Base-by-base conservation (phyloP, 1,140 invertebrate species). In the Phymastichus coffea region DNA sequence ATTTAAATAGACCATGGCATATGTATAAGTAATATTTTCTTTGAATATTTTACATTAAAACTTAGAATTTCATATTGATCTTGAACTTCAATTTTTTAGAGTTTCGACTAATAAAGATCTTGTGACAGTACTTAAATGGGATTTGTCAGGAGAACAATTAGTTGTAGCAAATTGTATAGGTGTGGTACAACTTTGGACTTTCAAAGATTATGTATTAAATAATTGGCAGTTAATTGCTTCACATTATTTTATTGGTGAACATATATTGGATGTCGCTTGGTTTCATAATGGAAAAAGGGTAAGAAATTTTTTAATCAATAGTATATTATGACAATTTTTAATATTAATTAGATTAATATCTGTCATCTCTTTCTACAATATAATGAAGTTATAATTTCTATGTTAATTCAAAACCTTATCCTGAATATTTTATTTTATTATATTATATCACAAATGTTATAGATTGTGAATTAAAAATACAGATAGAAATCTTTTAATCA, bases 1-100 rank as follows among this genome's bases (percentile, higher is more conserved):
- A 95, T 75, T 78, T 94, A 26, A 92, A 94, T 73, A 88, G 89
- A 62, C 91, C 92, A 1, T 94, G 91, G 91, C 84, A 90, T 67
- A 82, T 85, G 56, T 85, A 91, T 66, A 87, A 86, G 86, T 90
- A 87, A 71, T 78, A 8, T 53, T 53, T 53, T 49, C 20, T 2
- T 49, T 26, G 48, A 43, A 33, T 63, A 23, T 56, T 44, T 20
- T 0, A 23, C 23, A 43, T 22, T 54, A 12, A 54, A n/a, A 23
- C 44, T 44, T 8, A 3, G 33, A 52, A 23, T 40, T 26, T 47
- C 30, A 28, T 40, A 38, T 46, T 6, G 7, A n/a, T 38, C 40
- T 25, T 33, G 19, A 22, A 35, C 61, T 66, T 62, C 28, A 15
- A 52, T 62, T 63, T 75, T 75, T 38, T 62, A 86, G 84, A 72